Evolutionary conservation across 2,113 vertebrate species (phyloP).

Genomic region (Serilophus lunatus): DNA sequence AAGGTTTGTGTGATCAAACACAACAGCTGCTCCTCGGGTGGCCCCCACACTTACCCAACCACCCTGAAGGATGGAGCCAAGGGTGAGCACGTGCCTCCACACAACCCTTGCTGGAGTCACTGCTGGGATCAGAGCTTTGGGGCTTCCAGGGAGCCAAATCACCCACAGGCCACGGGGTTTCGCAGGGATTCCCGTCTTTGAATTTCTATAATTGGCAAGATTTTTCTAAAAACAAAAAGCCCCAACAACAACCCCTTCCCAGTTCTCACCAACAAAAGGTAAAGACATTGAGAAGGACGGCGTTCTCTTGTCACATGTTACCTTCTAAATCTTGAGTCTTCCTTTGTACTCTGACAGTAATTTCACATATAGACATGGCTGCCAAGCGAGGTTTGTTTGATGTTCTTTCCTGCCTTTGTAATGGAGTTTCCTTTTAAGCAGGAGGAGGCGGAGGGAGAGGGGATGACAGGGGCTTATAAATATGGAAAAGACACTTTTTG

Average conservation of each 20-base stretch:
- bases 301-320: not conserved
- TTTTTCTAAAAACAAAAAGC: not conserved
- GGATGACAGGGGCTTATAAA: conserved; percentile 65
- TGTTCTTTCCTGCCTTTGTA: conserved; percentile 84
- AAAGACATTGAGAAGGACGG: conserved; percentile 37
- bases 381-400: conserved; percentile 75
- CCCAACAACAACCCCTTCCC: not conserved
- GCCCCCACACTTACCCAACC: not conserved
- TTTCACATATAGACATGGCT: conserved; percentile 59
- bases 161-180: fast-evolving
- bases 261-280: conserved; percentile 52
- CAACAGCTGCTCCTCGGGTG: not conserved
- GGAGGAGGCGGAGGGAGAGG: conserved; percentile 48
- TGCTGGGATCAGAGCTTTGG: not conserved
- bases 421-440: conserved; percentile 72
- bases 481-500: conserved; percentile 67
- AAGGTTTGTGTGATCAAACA: not conserved
- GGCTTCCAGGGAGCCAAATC: not conserved
- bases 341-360: conserved; percentile 79
- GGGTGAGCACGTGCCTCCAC: not conserved
- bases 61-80: not conserved
- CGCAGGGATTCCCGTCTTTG: not conserved
- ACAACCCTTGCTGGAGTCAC: not conserved
- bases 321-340: conserved; percentile 68
- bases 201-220: conserved; percentile 24